phyloP scores from a whole-genome alignment of 1,140 invertebrate genomes.

The Tribolium madens region DNA sequence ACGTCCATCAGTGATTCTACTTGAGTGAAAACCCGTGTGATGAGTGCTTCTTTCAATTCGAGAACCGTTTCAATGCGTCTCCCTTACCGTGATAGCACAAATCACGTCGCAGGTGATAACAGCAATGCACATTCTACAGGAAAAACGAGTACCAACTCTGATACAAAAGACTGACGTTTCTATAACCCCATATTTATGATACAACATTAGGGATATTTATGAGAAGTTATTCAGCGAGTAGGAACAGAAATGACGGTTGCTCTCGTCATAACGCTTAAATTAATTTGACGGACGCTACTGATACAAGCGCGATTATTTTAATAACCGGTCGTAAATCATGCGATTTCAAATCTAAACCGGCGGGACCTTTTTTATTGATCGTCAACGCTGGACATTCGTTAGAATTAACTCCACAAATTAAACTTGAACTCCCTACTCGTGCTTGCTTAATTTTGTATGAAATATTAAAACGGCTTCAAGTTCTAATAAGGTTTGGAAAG shows the following conservation, averaged over 20 bases:
- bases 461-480: slow-evolving; percentile 11
- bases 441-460: slow-evolving; percentile 8
- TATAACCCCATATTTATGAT: slow-evolving; percentile 12
- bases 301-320: slow-evolving; percentile 33
- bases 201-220: slow-evolving; percentile 30
- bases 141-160: slow-evolving; percentile 1
- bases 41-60: slow-evolving; percentile 27
- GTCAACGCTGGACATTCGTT: slow-evolving; percentile 3
- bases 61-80: slow-evolving; percentile 8
- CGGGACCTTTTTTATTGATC: not conserved
- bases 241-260: not conserved
- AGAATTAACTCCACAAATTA: not conserved
- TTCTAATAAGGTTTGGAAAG: slow-evolving; percentile 34
- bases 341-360: slow-evolving; percentile 22
- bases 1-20: slow-evolving; percentile 16
- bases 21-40: slow-evolving; percentile 15
- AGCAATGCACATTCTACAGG: slow-evolving; percentile 6
- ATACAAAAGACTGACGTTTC: slow-evolving; percentile 21
- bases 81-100: slow-evolving; percentile 5
- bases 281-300: slow-evolving; percentile 24
- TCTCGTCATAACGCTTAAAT: slow-evolving; percentile 15
- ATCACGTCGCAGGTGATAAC: slow-evolving; percentile 24
- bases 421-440: not conserved
- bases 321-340: slow-evolving; percentile 15
- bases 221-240: slow-evolving; percentile 4